Evolutionary conservation across 2,888 invertebrate species (phyloP), one percentile per base, ranked within the genome.

Genomic region (Cryptus armator): DNA sequence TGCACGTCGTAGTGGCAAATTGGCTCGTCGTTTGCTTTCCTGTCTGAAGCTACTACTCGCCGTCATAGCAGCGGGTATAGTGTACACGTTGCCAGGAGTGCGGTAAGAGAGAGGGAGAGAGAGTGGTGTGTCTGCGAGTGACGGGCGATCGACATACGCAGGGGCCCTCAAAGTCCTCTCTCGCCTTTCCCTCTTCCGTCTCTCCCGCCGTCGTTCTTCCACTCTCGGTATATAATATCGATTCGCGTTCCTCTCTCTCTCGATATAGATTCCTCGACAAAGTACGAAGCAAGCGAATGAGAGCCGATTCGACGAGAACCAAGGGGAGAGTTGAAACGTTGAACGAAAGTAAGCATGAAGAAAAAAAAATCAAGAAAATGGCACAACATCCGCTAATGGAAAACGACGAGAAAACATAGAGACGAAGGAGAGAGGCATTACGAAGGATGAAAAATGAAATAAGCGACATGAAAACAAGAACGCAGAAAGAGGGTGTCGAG

Each of bases 121-220:
- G 62, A 62, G 81, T 46, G 71, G 76, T 74, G 67, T 56, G 37
- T 71, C 68, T 76, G 68, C 67, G 68, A 84, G 56, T 84, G 84
- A 86, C 86, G 74, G 72, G 24, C 51, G 84, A 86, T 86, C 84
- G 77, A 72, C 82, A 48, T 29, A 72, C 64, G 53, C 62, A 46
- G 16, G 46, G 53, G 59, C 67, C 48, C 59, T 78, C 24, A 53
- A 56, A 67, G 24, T 62, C 53, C 48, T 75, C 29, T n/a, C 29
- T n/a, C 46, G 32, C 37, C 64, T 10, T 51, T 37, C 72, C 43
- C 46, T 44, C 81, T 56, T 70, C 19, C 12, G 29, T 24, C 59
- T 16, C 53, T 67, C 48, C 29, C 12, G 70, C 44, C 32, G 37
- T 37, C 66, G 43, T 68, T 37, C 74, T 44, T 74, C 46, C 19